phyloP scores from a whole-genome alignment of 2,888 invertebrate genomes.

The Rhingia rostrata region DNA sequence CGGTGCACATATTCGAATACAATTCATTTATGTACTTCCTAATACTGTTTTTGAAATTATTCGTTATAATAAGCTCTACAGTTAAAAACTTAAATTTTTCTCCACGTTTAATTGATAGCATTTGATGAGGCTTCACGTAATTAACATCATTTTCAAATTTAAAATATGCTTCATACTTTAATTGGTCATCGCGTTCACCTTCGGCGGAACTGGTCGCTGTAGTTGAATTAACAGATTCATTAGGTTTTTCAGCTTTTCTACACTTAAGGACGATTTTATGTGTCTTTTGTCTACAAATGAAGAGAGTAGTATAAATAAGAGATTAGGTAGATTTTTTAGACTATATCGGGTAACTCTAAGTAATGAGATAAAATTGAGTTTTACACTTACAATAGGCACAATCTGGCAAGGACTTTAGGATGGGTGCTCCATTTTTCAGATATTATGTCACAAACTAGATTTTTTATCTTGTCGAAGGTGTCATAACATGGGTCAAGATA shows the following conservation, averaged over 20 bases:
- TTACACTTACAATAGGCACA: slow-evolving; percentile 87
- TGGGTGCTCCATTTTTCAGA: slow-evolving; percentile 92
- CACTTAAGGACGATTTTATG: slow-evolving; percentile 85
- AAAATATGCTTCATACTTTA: slow-evolving; percentile 91
- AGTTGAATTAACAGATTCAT: slow-evolving; percentile 53
- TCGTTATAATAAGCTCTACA: slow-evolving; percentile 89
- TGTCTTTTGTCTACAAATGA: slow-evolving; percentile 83
- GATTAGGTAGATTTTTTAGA: no score
- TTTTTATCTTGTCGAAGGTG: slow-evolving; percentile 86
- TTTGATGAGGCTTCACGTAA: slow-evolving; percentile 91
- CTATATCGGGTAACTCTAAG: no score
- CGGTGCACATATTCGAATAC: slow-evolving; percentile 81
- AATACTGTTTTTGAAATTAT: slow-evolving; percentile 86
- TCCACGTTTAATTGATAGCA: slow-evolving; percentile 93
- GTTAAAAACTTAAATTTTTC: slow-evolving; percentile 90
- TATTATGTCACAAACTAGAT: slow-evolving; percentile 90
- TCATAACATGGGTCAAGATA: slow-evolving; percentile 84
- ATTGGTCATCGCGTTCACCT: slow-evolving; percentile 75
- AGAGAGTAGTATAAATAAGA: not conserved
- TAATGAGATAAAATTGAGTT: not conserved
- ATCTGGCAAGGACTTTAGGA: slow-evolving; percentile 87
- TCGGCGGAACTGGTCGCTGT: not conserved
- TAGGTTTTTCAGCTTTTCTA: slow-evolving; percentile 83
- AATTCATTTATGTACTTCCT: slow-evolving; percentile 83
- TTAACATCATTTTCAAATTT: slow-evolving; percentile 87